Evolutionary conservation across 2,888 invertebrate species (phyloP).

Genomic region (Caenorhabditis sp.): DNA sequence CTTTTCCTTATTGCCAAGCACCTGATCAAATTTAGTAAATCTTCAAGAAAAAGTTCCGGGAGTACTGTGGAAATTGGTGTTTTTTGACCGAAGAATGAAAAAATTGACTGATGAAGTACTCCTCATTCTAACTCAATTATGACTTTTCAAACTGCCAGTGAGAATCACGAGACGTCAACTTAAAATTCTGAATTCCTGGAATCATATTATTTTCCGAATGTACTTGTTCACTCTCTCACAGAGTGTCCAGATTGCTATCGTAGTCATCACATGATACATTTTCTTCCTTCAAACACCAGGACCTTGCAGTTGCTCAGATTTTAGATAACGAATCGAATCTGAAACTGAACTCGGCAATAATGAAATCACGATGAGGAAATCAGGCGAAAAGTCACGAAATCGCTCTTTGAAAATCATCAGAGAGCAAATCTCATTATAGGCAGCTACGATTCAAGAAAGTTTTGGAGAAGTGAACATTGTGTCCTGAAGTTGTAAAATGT

Average conservation of each 20-base stretch:
- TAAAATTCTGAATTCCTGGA: constrained; percentile 18
- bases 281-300: neutral
- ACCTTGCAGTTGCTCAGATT: neutral
- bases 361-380: constrained; percentile 7
- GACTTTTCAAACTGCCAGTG: neutral
- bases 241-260: neutral
- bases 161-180: neutral
- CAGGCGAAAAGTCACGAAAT: constrained; percentile 37
- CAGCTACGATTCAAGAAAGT: constrained; percentile 2
- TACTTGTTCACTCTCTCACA: neutral
- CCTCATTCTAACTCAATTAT: neutral
- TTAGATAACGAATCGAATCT: neutral
- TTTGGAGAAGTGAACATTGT: neutral
- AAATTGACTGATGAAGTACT: constrained; percentile 25
- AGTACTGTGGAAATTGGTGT: constrained; percentile 1
- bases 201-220: constrained; percentile 28
- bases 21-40: constrained; percentile 17
- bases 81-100: neutral
- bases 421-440: constrained; percentile 28
- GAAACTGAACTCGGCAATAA: constrained; percentile 26
- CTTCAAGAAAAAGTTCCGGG: constrained; percentile 34
- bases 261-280: neutral
- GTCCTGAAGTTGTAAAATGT: neutral
- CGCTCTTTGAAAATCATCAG: constrained; percentile 37
- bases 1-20: constrained; percentile 23